Conservation (phyloP, 92 coral and sea anemone genomes). For the Hydrozoanthus gracilis region DNA sequence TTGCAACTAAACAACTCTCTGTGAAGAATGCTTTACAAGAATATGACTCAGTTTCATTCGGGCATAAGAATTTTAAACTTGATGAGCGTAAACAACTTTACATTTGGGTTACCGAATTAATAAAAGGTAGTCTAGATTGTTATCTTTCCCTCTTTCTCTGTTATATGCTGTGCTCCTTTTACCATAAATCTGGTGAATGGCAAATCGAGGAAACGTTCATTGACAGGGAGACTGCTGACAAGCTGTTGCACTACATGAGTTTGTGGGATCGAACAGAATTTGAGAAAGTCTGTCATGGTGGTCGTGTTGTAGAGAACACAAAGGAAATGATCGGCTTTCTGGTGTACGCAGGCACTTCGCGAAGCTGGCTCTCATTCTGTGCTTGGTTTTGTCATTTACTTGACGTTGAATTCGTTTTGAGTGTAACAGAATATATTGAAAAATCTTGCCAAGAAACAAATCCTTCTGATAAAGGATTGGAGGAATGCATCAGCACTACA, state of each 20-base stretch:
- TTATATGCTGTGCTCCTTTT: conserved; percentile 58
- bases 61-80: not conserved
- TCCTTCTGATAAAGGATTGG: not conserved
- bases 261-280: not conserved
- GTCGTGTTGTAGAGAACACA: not conserved
- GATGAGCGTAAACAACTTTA: conserved; percentile 1
- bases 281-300: conserved; percentile 20
- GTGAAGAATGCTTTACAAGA: conserved; percentile 58
- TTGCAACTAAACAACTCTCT: not conserved
- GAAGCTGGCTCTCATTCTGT: conserved; percentile 12
- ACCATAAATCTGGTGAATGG: not conserved
- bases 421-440: not conserved
- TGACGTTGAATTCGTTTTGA: not conserved
- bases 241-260: conserved; percentile 20
- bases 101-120: conserved; percentile 34
- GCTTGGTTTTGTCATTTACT: conserved; percentile 8
- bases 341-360: not conserved
- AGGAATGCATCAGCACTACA: not conserved
- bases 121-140: not conserved
- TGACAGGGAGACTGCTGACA: conserved; percentile 19
- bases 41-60: conserved; percentile 68
- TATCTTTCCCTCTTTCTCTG: conserved; percentile 51
- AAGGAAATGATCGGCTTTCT: not conserved
- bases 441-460: no score
- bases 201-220: not conserved